A percentile compares a stretch with the other conserved stretches of the same genome.
Evolutionary conservation across 1,140 invertebrate genomes (phyloP).

Genomic region (Araneus ventricosus): DNA sequence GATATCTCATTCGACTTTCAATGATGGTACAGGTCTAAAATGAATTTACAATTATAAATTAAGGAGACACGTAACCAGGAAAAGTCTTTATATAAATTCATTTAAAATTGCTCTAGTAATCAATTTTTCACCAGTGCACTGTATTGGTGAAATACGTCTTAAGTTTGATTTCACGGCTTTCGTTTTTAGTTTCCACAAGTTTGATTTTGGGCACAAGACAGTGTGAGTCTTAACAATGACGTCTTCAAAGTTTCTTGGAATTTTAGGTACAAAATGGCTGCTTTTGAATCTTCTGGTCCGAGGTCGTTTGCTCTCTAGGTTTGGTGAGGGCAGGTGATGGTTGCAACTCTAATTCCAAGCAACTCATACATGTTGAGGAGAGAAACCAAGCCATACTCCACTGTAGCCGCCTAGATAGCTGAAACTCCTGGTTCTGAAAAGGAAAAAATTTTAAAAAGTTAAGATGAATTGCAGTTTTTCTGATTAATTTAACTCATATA

Average conservation of each 20-base stretch:
- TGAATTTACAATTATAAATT: too few species aligned
- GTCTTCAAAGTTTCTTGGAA: background rate
- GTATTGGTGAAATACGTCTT: background rate
- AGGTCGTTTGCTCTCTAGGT: background rate
- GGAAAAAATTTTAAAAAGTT: background rate
- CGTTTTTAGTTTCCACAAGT: background rate
- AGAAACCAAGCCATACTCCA: slow-evolving; percentile 1
- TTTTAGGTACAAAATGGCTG: background rate
- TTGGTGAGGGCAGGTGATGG: background rate
- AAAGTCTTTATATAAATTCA: background rate
- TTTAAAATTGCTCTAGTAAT: background rate
- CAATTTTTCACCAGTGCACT: background rate
- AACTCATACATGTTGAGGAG: slow-evolving; percentile 7
- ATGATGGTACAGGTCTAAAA: too few species aligned
- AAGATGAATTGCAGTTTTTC: background rate
- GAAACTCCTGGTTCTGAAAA: slow-evolving; percentile 4
- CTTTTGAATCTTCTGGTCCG: background rate
- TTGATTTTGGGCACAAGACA: background rate
- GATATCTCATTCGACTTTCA: too few species aligned
- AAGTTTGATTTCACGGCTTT: background rate
- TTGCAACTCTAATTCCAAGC: background rate
- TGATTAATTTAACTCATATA: too few species aligned
- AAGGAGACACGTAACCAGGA: background rate
- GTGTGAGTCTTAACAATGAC: background rate
- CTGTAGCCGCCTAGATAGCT: slow-evolving; percentile 5